phyloP scores from a whole-genome alignment of 2,888 invertebrate genomes.

The Hemaris fuciformis region DNA sequence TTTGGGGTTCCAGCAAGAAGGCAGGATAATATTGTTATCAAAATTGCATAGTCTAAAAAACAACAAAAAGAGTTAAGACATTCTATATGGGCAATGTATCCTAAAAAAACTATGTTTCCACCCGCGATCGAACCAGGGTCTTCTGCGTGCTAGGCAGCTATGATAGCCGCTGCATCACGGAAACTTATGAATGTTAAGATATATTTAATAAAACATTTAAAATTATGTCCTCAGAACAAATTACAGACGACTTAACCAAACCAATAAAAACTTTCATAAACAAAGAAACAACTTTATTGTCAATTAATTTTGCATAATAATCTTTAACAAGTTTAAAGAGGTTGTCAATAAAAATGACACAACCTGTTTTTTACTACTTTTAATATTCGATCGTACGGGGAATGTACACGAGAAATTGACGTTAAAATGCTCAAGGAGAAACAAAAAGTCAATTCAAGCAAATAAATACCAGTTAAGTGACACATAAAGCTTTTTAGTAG shows the following conservation, averaged over 20 bases:
- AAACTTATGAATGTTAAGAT: conserved; percentile 66
- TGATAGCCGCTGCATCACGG: conserved; percentile 96
- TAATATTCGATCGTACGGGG: not conserved
- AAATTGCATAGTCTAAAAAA: too few relatives aligned
- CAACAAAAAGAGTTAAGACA: too few relatives aligned
- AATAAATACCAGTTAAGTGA: too few relatives aligned
- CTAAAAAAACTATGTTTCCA: conserved; percentile 82
- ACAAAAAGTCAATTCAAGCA: not conserved
- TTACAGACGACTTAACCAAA: too few relatives aligned
- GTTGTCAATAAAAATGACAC: conserved; percentile 4
- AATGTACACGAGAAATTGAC: not conserved
- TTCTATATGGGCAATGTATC: too few relatives aligned
- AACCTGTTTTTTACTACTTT: not conserved
- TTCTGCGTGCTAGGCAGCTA: conserved; percentile 96
- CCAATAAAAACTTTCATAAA: not conserved
- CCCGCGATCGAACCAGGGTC: conserved; percentile 95
- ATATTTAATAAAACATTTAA: too few relatives aligned
- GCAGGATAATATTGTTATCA: too few relatives aligned
- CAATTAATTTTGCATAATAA: not conserved
- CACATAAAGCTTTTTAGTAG: too few relatives aligned
- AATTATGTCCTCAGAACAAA: too few relatives aligned
- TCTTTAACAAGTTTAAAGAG: not conserved
- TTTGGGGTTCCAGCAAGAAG: too few relatives aligned
- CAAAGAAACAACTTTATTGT: not conserved
- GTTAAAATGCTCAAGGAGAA: too few relatives aligned